Percentiles rank a stretch among this genome's conserved stretches.
Evolutionary conservation across 2,797 vertebrate species (phyloP).

Genomic region (Leuciscus waleckii): DNA sequence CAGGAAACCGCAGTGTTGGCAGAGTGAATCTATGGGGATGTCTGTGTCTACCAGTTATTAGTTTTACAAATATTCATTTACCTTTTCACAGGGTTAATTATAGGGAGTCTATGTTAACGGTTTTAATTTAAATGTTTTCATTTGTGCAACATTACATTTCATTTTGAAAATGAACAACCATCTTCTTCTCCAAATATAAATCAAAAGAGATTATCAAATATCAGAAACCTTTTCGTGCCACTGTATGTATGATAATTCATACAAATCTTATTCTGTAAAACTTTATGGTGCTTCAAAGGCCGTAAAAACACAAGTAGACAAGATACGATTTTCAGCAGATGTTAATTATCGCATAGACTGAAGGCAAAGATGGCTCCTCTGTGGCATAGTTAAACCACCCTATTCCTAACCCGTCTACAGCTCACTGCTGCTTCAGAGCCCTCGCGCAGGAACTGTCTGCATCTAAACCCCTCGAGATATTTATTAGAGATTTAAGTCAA

Average conservation of each 20-base stretch:
- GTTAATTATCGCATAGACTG: slow-evolving; percentile 6
- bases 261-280: neutral
- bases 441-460: neutral
- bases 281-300: neutral
- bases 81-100: neutral
- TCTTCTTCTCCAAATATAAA: neutral
- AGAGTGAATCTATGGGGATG: neutral
- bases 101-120: neutral
- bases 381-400: slow-evolving; percentile 19
- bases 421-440: slow-evolving; percentile 7
- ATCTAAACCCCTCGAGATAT: neutral
- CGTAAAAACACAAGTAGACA: neutral
- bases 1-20: neutral
- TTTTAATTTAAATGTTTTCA: neutral
- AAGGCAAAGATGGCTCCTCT: neutral
- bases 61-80: neutral
- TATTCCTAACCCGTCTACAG: slow-evolving; percentile 29
- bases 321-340: neutral
- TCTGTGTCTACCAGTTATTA: neutral
- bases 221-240: neutral
- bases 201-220: neutral
- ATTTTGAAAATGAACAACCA: neutral
- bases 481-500: neutral
- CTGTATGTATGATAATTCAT: neutral
- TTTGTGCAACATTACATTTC: neutral